These are phyloP conservation scores for Crotalus horridus DNA, from an alignment of 2,113 vertebrate genomes.

Conservation along the genomic window DNA sequence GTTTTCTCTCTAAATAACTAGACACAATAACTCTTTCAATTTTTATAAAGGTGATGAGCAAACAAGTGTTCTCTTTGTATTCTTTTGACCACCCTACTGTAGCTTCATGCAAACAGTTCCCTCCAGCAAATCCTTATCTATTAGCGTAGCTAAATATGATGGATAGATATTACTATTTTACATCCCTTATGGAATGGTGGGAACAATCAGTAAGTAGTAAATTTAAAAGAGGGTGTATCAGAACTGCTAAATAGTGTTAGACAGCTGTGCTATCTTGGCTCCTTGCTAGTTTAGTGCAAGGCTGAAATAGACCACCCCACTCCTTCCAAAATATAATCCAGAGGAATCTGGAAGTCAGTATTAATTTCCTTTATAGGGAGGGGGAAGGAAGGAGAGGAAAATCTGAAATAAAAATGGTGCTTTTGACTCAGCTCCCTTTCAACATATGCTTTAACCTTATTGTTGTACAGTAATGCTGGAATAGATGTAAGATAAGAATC, in stretches of 20 bases:
- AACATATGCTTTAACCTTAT: not conserved
- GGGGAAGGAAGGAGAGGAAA: not conserved
- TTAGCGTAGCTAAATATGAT: not conserved
- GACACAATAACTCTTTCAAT: not conserved
- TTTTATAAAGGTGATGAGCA: not conserved
- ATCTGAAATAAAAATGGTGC: not conserved
- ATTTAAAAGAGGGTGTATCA: not conserved
- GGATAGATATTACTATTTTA: not conserved
- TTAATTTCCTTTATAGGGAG: not conserved
- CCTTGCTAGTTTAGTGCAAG: not conserved
- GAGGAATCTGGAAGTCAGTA: not conserved
- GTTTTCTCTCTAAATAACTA: not conserved
- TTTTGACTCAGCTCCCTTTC: not conserved
- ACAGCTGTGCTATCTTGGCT: not conserved
- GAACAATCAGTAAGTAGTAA: not conserved
- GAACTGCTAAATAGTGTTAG: not conserved
- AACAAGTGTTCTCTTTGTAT: not conserved
- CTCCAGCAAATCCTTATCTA: not conserved
- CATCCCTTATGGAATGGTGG: not conserved
- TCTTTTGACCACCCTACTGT: not conserved
- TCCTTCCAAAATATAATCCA: not conserved
- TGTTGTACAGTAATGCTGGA: not conserved
- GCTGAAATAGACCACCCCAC: not conserved
- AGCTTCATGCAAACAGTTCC: not conserved
- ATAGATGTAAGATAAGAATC: not conserved